These are phyloP conservation scores for Aulostomus chinensis DNA, from an alignment of 2,797 vertebrate species.

Conservation along the genomic window DNA sequence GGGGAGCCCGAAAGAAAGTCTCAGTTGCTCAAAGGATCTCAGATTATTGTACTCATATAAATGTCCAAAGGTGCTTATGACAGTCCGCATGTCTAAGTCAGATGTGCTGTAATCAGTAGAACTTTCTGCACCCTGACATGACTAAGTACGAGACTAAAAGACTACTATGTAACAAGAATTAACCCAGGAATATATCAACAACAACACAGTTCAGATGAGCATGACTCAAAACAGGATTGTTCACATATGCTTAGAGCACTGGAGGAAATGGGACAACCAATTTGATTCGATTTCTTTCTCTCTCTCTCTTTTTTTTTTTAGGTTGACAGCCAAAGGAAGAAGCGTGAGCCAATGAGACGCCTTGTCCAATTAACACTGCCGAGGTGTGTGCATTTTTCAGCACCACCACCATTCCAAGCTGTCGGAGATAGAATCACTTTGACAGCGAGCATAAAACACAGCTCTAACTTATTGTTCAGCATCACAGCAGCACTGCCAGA, in stretches of 20 bases:
- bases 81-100: too few relatives aligned
- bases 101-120: too few relatives aligned
- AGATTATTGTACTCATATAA: too few relatives aligned
- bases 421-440: too few relatives aligned
- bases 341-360: slow-evolving; percentile 75
- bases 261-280: slow-evolving; percentile 39
- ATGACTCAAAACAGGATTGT: slow-evolving; percentile 9
- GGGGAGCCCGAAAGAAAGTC: too few relatives aligned
- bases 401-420: slow-evolving; percentile 54
- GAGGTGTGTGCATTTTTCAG: slow-evolving; percentile 73
- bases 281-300: slow-evolving; percentile 65
- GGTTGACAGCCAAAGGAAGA: slow-evolving; percentile 71
- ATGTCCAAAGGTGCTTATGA: too few relatives aligned
- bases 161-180: not conserved
- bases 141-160: too few relatives aligned
- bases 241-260: slow-evolving; percentile 19
- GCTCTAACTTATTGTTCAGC: slow-evolving; percentile 21
- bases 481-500: not conserved
- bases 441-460: slow-evolving; percentile 51
- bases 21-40: too few relatives aligned
- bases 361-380: slow-evolving; percentile 78
- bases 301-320: slow-evolving; percentile 59
- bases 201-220: not conserved
- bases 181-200: not conserved
- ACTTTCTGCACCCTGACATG: too few relatives aligned